These are phyloP conservation scores for Aldrovandia affinis DNA, from an alignment of 2,797 vertebrate genomes.

Conservation along the genomic window DNA sequence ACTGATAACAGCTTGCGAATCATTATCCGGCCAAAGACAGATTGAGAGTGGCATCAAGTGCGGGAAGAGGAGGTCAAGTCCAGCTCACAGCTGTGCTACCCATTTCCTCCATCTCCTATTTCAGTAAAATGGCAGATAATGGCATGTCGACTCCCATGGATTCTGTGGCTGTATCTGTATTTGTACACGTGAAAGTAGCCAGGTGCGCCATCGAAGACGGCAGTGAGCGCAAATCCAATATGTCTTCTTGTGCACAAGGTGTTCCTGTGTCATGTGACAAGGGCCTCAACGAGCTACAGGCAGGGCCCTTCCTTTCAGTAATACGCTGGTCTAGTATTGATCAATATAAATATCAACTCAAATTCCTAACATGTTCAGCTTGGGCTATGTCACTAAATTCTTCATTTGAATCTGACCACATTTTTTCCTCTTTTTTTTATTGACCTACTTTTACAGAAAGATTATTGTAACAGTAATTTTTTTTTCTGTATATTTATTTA, in stretches of 20 bases:
- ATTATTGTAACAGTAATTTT: conserved; percentile 78
- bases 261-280: conserved; percentile 47
- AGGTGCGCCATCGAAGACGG: background rate
- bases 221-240: background rate
- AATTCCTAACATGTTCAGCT: conserved; percentile 73
- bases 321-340: conserved; percentile 74
- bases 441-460: conserved; percentile 79
- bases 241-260: background rate
- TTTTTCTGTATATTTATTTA: conserved; percentile 77
- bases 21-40: background rate
- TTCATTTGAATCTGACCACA: conserved; percentile 55
- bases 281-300: conserved; percentile 58
- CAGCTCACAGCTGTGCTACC: background rate
- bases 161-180: background rate
- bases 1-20: background rate
- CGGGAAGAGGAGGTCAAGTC: background rate
- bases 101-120: background rate
- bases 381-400: conserved; percentile 68
- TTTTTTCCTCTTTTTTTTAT: conserved; percentile 46
- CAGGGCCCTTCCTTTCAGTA: conserved; percentile 70
- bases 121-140: too few relatives aligned
- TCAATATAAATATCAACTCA: conserved; percentile 54
- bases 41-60: background rate
- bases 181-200: background rate
- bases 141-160: background rate